Percentiles rank a stretch among this genome's conserved stretches.
These are phyloP conservation scores for Hirtodrosophila histrioides DNA, from an alignment of 2,888 invertebrate genomes.

Conservation along the genomic window DNA sequence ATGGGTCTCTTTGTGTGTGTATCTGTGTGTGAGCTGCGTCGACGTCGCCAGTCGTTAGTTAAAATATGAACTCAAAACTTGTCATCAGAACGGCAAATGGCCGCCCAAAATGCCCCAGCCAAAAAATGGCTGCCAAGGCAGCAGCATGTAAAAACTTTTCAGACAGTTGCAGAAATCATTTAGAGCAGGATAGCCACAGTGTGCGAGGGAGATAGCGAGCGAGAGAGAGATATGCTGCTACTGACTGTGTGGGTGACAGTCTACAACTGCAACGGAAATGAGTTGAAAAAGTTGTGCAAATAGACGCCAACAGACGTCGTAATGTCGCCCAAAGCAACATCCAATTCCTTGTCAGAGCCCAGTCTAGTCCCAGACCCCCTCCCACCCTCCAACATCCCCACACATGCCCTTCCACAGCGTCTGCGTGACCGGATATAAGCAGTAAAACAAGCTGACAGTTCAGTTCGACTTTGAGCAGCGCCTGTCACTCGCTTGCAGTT, in stretches of 20 bases:
- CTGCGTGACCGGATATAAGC: constrained; percentile 67
- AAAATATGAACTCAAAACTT: constrained; percentile 73
- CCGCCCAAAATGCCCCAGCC: constrained; percentile 46
- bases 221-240: background rate
- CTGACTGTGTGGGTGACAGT: constrained; percentile 42
- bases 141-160: constrained; percentile 71
- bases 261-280: constrained; percentile 81
- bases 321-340: constrained; percentile 55
- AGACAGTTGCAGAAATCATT: constrained; percentile 79
- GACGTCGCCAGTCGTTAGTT: constrained; percentile 71
- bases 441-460: constrained; percentile 77
- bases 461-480: constrained; percentile 33
- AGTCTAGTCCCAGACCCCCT: constrained; percentile 2
- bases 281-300: constrained; percentile 80
- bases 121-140: constrained; percentile 65
- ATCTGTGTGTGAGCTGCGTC: constrained; percentile 17
- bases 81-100: constrained; percentile 67
- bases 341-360: constrained; percentile 16
- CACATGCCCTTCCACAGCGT: background rate
- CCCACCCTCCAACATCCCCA: background rate
- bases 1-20: constrained; percentile 34
- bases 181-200: constrained; percentile 44
- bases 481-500: constrained; percentile 25
- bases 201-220: background rate
- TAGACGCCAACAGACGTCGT: constrained; percentile 67